phyloP scores from a whole-genome alignment of 2,888 invertebrate species.

The Hirudinaria manillensis region DNA sequence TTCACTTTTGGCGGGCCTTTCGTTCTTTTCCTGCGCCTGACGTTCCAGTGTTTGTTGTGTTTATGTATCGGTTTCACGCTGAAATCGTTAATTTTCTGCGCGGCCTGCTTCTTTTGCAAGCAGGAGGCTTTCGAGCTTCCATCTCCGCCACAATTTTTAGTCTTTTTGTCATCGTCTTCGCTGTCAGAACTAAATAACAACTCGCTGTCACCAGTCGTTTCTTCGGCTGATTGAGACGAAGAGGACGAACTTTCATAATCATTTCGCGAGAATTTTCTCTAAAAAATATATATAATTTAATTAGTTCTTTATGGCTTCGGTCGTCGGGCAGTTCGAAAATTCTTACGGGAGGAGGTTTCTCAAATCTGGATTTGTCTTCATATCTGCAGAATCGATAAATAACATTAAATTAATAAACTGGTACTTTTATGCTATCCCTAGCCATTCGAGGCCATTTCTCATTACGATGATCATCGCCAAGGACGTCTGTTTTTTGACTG shows the following conservation, averaged over 20 bases:
- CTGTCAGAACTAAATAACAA: conserved; percentile 21
- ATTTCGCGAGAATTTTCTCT: conserved; percentile 1
- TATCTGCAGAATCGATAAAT: neutral
- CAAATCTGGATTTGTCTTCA: neutral
- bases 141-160: neutral
- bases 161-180: conserved; percentile 13
- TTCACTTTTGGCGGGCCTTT: neutral
- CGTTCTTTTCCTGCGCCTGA: neutral
- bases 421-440: no score
- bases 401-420: no score
- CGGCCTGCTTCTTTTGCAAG: no score
- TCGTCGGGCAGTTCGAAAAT: no score
- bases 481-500: no score
- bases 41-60: no score
- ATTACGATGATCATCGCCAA: no score
- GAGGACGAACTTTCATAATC: conserved; percentile 15
- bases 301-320: neutral
- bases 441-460: no score
- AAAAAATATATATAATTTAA: neutral
- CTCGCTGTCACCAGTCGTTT: conserved; percentile 9
- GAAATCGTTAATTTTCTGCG: no score
- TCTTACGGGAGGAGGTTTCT: conserved; percentile 1
- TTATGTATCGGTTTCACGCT: no score
- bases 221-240: conserved; percentile 5
- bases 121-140: no score